Percentiles rank a stretch among this genome's conserved stretches.
phyloP scores from a whole-genome alignment of 2,113 vertebrate genomes.

The Brachionichthys hirsutus region DNA sequence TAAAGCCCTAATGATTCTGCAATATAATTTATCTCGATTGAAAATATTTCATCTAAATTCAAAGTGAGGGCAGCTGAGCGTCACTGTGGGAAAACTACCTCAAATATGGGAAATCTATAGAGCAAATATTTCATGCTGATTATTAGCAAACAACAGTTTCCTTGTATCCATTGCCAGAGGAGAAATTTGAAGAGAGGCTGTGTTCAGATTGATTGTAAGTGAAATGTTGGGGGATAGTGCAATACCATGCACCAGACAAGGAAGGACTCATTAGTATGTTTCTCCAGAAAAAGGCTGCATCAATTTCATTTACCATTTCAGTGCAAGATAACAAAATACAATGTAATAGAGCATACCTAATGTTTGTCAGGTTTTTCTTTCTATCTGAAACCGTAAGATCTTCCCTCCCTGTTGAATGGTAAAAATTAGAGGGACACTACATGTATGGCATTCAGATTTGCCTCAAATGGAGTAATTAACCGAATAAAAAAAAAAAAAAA shows the following conservation, averaged over 20 bases:
- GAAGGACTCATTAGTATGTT: slow-evolving; percentile 80
- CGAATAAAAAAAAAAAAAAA: slow-evolving; percentile 36
- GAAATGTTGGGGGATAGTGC: slow-evolving; percentile 86
- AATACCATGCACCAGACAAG: slow-evolving; percentile 88
- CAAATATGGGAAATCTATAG: neutral
- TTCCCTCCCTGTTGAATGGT: slow-evolving; percentile 45
- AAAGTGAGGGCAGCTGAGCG: slow-evolving; percentile 9
- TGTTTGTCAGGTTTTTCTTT: slow-evolving; percentile 37
- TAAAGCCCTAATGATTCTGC: slow-evolving; percentile 8
- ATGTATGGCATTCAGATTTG: slow-evolving; percentile 28
- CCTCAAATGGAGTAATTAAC: slow-evolving; percentile 17
- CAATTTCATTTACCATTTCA: slow-evolving; percentile 61
- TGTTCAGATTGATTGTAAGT: slow-evolving; percentile 72
- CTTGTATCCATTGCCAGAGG: slow-evolving; percentile 47
- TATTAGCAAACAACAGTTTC: slow-evolving; percentile 14
- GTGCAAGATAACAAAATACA: slow-evolving; percentile 63
- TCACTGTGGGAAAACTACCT: slow-evolving; percentile 23
- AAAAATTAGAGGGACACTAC: slow-evolving; percentile 20
- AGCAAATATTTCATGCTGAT: neutral
- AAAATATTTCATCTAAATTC: slow-evolving; percentile 18
- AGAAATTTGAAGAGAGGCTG: slow-evolving; percentile 50
- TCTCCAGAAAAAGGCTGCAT: slow-evolving; percentile 75
- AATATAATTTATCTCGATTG: slow-evolving; percentile 19
- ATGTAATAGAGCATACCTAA: neutral
- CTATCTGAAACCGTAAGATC: slow-evolving; percentile 49